Conservation (phyloP, 1,140 invertebrate species). For the Galleria mellonella region DNA sequence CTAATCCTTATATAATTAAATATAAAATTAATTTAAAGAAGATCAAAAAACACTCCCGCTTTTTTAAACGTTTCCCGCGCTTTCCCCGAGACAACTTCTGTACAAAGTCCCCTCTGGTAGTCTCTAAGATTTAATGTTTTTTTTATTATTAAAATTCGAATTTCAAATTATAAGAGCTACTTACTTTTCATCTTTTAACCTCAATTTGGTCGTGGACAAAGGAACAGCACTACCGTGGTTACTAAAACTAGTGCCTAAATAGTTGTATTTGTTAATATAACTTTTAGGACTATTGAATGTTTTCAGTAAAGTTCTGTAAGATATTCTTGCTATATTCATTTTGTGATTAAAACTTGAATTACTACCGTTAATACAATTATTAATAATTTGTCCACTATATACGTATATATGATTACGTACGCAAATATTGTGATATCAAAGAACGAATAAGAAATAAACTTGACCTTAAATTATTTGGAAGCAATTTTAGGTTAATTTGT, state of each 20-base stretch:
- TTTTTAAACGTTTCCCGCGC: too few relatives aligned
- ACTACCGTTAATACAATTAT: background rate
- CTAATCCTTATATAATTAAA: too few relatives aligned
- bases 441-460: background rate
- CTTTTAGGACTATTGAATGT: background rate
- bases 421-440: too few relatives aligned
- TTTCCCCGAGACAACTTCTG: too few relatives aligned
- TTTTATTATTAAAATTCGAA: background rate
- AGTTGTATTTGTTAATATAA: slow-evolving; percentile 34
- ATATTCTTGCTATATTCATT: background rate
- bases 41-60: too few relatives aligned
- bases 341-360: background rate
- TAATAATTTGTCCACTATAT: background rate
- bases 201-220: slow-evolving; percentile 41
- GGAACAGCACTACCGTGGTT: slow-evolving; percentile 41
- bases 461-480: background rate
- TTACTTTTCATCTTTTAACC: slow-evolving; percentile 57
- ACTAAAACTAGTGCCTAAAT: slow-evolving; percentile 32
- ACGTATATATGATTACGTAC: background rate
- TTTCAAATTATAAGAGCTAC: slow-evolving; percentile 11
- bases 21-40: too few relatives aligned
- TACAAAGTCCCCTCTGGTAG: background rate
- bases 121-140: background rate
- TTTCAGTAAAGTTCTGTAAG: background rate
- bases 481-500: background rate